These are phyloP conservation scores for Schizothorax lantsangensis DNA, from an alignment of 2,797 vertebrate species.

Conservation along the genomic window DNA sequence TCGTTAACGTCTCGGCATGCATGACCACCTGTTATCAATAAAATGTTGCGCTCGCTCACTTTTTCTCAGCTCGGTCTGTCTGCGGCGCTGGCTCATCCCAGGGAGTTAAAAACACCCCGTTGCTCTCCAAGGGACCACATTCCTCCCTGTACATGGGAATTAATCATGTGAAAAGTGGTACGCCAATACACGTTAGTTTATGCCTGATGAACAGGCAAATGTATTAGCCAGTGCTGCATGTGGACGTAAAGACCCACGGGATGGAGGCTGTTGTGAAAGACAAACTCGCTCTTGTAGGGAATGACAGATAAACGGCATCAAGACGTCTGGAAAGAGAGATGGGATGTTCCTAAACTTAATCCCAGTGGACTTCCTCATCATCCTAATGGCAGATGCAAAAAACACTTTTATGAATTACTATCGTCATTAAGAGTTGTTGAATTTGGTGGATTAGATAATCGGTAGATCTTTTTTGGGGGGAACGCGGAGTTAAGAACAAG, in stretches of 20 bases:
- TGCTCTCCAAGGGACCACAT: slow-evolving; percentile 54
- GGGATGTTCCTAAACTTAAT: slow-evolving; percentile 20
- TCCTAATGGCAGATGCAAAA: slow-evolving; percentile 51
- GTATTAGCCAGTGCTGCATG: slow-evolving; percentile 44
- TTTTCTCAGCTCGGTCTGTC: slow-evolving; percentile 51
- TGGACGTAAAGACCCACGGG: slow-evolving; percentile 48
- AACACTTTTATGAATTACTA: slow-evolving; percentile 22
- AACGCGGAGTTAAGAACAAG: not conserved
- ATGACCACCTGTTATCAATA: slow-evolving; percentile 78
- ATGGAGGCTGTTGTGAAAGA: slow-evolving; percentile 52
- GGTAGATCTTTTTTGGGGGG: not conserved
- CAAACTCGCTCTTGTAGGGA: slow-evolving; percentile 51
- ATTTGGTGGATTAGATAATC: slow-evolving; percentile 28
- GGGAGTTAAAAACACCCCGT: slow-evolving; percentile 52
- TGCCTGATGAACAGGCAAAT: slow-evolving; percentile 54
- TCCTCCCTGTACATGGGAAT: slow-evolving; percentile 57
- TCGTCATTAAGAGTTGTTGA: slow-evolving; percentile 10
- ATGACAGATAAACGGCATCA: slow-evolving; percentile 55
- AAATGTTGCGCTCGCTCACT: slow-evolving; percentile 59
- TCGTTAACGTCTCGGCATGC: slow-evolving; percentile 73
- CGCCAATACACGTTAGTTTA: slow-evolving; percentile 58
- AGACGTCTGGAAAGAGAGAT: slow-evolving; percentile 36
- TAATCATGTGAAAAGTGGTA: slow-evolving; percentile 60
- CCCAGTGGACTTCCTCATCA: slow-evolving; percentile 47
- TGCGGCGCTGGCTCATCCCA: slow-evolving; percentile 49